Conservation (phyloP, 2,888 invertebrate species). For the Busseola fusca region DNA sequence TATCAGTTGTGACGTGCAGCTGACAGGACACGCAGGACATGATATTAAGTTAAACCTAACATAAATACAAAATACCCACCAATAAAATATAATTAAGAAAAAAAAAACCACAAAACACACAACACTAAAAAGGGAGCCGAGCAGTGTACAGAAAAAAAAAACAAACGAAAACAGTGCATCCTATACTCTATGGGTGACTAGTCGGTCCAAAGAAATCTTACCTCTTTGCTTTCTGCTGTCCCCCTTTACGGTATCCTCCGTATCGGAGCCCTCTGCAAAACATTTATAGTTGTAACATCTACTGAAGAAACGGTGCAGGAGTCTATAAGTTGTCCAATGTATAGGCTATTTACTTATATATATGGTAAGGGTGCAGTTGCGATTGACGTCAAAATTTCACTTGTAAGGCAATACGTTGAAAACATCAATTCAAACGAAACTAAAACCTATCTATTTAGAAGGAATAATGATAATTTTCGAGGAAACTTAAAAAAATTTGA, state of each 20-base stretch:
- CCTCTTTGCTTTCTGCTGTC: slow-evolving; percentile 83
- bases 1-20: too few relatives aligned
- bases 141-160: slow-evolving; percentile 26
- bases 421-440: not conserved
- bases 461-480: not conserved
- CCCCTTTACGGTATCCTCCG: slow-evolving; percentile 84
- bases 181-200: slow-evolving; percentile 33
- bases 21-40: too few relatives aligned
- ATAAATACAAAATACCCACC: not conserved
- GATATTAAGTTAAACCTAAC: not conserved
- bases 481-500: not conserved
- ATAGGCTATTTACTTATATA: slow-evolving; percentile 37
- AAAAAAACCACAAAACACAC: slow-evolving; percentile 17
- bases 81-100: not conserved
- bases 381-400: slow-evolving; percentile 29
- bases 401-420: not conserved
- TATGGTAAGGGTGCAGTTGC: slow-evolving; percentile 33
- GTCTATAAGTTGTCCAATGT: slow-evolving; percentile 33
- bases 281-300: slow-evolving; percentile 79
- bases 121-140: slow-evolving; percentile 61
- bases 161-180: slow-evolving; percentile 42
- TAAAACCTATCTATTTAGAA: not conserved
- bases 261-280: slow-evolving; percentile 87
- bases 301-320: slow-evolving; percentile 62
- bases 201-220: slow-evolving; percentile 66